A percentile compares a stretch with the other conserved stretches of the same genome.
Evolutionary conservation across 2,797 vertebrate genomes (phyloP).

Genomic region (Acanthurus tractus): DNA sequence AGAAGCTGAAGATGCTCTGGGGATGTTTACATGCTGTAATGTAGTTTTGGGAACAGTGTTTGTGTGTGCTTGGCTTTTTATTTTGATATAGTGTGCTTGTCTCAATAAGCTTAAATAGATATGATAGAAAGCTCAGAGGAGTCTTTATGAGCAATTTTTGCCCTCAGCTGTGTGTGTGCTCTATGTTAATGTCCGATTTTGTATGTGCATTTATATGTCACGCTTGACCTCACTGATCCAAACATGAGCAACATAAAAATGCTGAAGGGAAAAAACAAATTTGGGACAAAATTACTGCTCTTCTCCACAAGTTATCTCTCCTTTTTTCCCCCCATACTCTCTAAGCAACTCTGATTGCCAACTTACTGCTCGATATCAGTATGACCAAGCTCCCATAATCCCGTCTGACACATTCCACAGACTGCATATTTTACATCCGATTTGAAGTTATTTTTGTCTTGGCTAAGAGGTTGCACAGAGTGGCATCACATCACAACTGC

Average conservation of each 20-base stretch:
- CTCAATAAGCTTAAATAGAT: conserved; percentile 34
- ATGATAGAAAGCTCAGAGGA: conserved; percentile 39
- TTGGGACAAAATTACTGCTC: conserved; percentile 1
- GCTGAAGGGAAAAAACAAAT: conserved; percentile 2
- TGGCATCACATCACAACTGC: conserved; percentile 64
- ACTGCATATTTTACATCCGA: conserved; percentile 43
- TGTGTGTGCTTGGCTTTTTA: conserved; percentile 39
- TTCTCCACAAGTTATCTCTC: not conserved
- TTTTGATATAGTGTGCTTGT: conserved; percentile 29
- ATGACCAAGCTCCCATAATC: conserved; percentile 58
- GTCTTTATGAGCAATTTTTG: conserved; percentile 47
- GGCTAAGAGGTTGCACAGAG: conserved; percentile 57
- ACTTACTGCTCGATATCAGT: conserved; percentile 45
- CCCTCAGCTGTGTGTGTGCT: conserved; percentile 35
- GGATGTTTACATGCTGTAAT: conserved; percentile 35
- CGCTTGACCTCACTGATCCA: conserved; percentile 35
- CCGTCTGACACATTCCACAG: conserved; percentile 55
- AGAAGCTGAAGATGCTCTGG: conserved; percentile 37
- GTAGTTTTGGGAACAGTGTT: conserved; percentile 32
- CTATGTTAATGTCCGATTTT: conserved; percentile 26
- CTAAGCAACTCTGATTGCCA: conserved; percentile 44
- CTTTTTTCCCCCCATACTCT: not conserved
- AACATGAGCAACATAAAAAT: conserved; percentile 21
- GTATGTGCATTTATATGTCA: conserved; percentile 27
- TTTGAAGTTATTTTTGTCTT: conserved; percentile 61